These are phyloP conservation scores for Caenorhabditis angaria DNA, from an alignment of 2,888 invertebrate species.

Conservation along the genomic window DNA sequence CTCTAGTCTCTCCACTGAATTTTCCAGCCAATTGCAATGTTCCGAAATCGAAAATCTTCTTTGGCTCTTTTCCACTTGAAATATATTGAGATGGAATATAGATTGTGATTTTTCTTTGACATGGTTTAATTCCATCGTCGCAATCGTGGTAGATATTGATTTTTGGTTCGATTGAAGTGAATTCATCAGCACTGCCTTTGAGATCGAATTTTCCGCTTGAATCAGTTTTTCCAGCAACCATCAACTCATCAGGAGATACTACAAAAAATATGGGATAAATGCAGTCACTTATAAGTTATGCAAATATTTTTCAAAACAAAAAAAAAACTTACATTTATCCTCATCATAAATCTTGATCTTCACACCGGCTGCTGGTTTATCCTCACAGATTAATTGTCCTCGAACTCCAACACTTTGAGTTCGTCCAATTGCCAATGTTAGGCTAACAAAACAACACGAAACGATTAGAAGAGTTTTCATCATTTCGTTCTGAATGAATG, in stretches of 20 bases:
- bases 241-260: slow-evolving; percentile 53
- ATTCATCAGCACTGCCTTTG: slow-evolving; percentile 48
- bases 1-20: slow-evolving; percentile 52
- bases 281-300: too few species aligned
- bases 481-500: too few species aligned
- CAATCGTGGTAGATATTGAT: slow-evolving; percentile 48
- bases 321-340: slow-evolving; percentile 36
- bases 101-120: slow-evolving; percentile 65
- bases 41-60: slow-evolving; percentile 59
- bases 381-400: slow-evolving; percentile 37
- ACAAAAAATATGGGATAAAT: slow-evolving; percentile 10
- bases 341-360: slow-evolving; percentile 45
- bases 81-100: slow-evolving; percentile 63
- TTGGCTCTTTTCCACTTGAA: slow-evolving; percentile 49
- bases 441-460: slow-evolving; percentile 18
- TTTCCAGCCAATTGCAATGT: slow-evolving; percentile 55
- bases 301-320: neutral
- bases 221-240: slow-evolving; percentile 46
- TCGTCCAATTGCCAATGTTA: slow-evolving; percentile 29
- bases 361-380: slow-evolving; percentile 36
- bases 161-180: slow-evolving; percentile 56
- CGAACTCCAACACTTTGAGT: slow-evolving; percentile 42
- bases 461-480: neutral
- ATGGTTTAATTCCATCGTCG: slow-evolving; percentile 55
- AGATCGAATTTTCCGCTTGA: slow-evolving; percentile 42